Base-by-base conservation (phyloP, 2,888 invertebrate genomes). In the Acanthosoma haemorrhoidale region DNA sequence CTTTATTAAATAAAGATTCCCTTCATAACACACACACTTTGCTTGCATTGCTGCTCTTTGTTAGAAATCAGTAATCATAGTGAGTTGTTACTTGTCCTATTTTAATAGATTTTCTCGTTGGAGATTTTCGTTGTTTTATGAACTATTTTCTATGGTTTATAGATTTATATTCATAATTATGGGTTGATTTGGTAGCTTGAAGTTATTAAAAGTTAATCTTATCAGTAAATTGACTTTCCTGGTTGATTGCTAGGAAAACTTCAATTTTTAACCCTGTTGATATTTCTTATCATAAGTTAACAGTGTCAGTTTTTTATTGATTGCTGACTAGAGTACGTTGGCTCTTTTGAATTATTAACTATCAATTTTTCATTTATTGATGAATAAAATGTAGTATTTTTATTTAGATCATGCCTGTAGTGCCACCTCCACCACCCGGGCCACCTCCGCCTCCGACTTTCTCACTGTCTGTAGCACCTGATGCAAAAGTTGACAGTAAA, bases 391-490 rank as follows among this genome's bases (percentile, higher is more conserved):
- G 5, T 51, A 25, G 1, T n/a, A 51, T 59, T 15, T 68, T 58
- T 25, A 31, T n/a, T 5, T 51, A 59, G 51, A 69, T 13, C 13
- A 70, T 70, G 70, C 70, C 70, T 11, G 69, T 73, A 38, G 72
- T 68, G 11, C 73, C 73, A 13, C 73, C 73, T n/a, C 74, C 75
- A 34, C 73, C 73, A 11, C 75, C 75, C 15, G 75, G 75, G 31
- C 76, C 76, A 2, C 75, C 75, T 8, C 76, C 76, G 1, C 76
- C 85, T 43, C 87, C 88, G 66, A 86, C 84, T 61, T 84, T 85
- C 25, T 84, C 88, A 59, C 87, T 87, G 11, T 85, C 86, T 34
- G 85, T 85, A 16, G 79, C 84, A 1, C 83, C 84, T n/a, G 72
- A 60, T 18, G 59, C 74, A 8, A 70, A 71, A 61, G 41, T 84